These are phyloP conservation scores for Melanostoma scalare DNA, from an alignment of 2,888 invertebrate genomes.

Conservation along the genomic window DNA sequence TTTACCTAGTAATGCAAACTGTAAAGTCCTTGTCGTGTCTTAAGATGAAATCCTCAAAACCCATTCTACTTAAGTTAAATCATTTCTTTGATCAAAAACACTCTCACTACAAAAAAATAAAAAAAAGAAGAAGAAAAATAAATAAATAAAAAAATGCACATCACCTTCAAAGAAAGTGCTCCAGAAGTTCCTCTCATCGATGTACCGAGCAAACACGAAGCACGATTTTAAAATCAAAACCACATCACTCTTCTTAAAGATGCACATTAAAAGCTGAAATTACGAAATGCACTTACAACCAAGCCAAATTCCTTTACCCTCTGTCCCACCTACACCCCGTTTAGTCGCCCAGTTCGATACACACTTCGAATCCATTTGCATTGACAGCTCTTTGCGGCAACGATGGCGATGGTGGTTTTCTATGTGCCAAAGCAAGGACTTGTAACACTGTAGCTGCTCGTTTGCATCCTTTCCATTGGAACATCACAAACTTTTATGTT, in stretches of 20 bases:
- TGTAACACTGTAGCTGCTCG: slow-evolving; percentile 24
- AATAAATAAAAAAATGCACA: slow-evolving; percentile 17
- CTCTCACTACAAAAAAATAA: slow-evolving; percentile 15
- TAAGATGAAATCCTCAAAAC: slow-evolving; percentile 29
- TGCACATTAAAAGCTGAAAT: slow-evolving; percentile 66
- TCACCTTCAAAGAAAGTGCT: slow-evolving; percentile 55
- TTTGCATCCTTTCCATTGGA: slow-evolving; percentile 29
- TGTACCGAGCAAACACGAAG: slow-evolving; percentile 39
- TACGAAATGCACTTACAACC: slow-evolving; percentile 62
- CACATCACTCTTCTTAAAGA: slow-evolving; percentile 33
- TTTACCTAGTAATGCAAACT: slow-evolving; percentile 5
- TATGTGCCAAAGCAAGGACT: slow-evolving; percentile 41
- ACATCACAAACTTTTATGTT: slow-evolving; percentile 39
- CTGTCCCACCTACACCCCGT: not conserved
- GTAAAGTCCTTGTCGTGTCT: not conserved
- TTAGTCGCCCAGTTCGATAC: slow-evolving; percentile 49
- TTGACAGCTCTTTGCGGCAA: slow-evolving; percentile 50
- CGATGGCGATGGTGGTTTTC: slow-evolving; percentile 31
- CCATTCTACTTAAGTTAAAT: slow-evolving; percentile 8
- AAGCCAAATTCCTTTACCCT: slow-evolving; percentile 12
- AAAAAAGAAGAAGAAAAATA: not conserved
- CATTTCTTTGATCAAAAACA: slow-evolving; percentile 44
- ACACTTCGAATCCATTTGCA: slow-evolving; percentile 69
- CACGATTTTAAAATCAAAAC: slow-evolving; percentile 49
- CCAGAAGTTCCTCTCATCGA: slow-evolving; percentile 40